phyloP scores from a whole-genome alignment of 2,113 vertebrate species.

The Alethe diademata region DNA sequence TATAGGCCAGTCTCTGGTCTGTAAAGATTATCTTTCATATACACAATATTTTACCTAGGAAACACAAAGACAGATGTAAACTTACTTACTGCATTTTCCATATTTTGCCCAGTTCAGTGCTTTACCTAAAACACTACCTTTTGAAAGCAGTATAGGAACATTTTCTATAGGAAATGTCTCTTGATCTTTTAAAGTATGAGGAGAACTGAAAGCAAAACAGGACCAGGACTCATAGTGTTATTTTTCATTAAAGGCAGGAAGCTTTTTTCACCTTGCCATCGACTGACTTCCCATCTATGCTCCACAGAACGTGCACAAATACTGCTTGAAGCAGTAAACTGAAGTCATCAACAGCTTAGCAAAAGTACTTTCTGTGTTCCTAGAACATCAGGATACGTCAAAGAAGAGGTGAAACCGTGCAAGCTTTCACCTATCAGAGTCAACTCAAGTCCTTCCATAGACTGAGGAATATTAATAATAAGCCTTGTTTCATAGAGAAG shows the following conservation, averaged over 20 bases:
- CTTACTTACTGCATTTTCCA: background rate
- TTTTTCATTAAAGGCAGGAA: background rate
- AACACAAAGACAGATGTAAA: background rate
- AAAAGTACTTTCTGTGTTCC: background rate
- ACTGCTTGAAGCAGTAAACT: background rate
- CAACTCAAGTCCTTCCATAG: background rate
- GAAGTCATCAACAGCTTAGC: background rate
- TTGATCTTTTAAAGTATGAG: background rate
- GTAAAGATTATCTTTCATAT: background rate
- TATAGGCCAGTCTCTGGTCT: rapidly evolving
- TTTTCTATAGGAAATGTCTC: background rate
- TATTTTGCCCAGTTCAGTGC: background rate
- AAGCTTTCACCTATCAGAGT: background rate
- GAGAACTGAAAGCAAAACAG: background rate
- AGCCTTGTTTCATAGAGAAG: background rate
- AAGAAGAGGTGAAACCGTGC: background rate
- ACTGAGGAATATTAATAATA: background rate
- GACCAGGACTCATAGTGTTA: background rate
- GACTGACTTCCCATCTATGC: background rate
- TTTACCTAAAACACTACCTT: background rate
- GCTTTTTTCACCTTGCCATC: background rate
- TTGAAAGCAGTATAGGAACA: background rate
- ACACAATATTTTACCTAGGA: background rate
- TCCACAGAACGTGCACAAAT: background rate
- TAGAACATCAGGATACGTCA: background rate